phyloP scores from a whole-genome alignment of 2,113 vertebrate species.

The Dermatemys mawii region DNA sequence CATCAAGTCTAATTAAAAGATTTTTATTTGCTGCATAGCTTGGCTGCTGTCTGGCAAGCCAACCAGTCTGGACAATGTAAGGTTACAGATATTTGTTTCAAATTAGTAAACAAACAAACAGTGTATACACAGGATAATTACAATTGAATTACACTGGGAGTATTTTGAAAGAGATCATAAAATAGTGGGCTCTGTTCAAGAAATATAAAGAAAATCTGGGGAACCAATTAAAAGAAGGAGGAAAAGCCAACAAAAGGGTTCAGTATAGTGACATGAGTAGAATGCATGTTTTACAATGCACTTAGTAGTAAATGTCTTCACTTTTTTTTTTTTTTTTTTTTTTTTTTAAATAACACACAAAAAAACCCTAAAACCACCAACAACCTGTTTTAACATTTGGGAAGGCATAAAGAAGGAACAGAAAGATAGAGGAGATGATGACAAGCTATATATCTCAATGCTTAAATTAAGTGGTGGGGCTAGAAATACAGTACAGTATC shows the following conservation, averaged over 20 bases:
- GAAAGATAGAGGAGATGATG: constrained; percentile 73
- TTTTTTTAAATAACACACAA: too few relatives aligned
- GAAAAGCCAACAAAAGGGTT: constrained; percentile 31
- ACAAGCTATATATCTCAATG: constrained; percentile 77
- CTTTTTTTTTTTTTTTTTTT: constrained; percentile 66
- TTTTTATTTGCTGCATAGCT: constrained; percentile 38
- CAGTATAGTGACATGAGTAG: constrained; percentile 3
- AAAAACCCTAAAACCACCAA: constrained; percentile 33
- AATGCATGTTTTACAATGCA: constrained; percentile 32
- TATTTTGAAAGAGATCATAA: constrained; percentile 57
- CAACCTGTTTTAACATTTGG: constrained; percentile 72
- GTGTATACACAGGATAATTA: constrained; percentile 25
- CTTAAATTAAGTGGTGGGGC: constrained; percentile 74
- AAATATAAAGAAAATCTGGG: constrained; percentile 45
- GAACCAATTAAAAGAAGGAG: constrained; percentile 32
- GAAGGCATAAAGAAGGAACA: constrained; percentile 75
- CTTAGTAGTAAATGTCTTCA: constrained; percentile 57
- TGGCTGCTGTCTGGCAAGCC: constrained; percentile 19
- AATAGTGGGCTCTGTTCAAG: constrained; percentile 43
- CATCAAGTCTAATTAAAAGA: constrained; percentile 55
- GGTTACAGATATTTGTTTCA: constrained; percentile 31
- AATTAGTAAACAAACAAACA: constrained; percentile 49
- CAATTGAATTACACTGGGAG: constrained; percentile 44
- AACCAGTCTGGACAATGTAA: background rate
- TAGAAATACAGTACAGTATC: constrained; percentile 70